These are phyloP conservation scores for Campylomormyrus tamandua DNA, from an alignment of 2,113 vertebrate genomes.

Conservation along the genomic window DNA sequence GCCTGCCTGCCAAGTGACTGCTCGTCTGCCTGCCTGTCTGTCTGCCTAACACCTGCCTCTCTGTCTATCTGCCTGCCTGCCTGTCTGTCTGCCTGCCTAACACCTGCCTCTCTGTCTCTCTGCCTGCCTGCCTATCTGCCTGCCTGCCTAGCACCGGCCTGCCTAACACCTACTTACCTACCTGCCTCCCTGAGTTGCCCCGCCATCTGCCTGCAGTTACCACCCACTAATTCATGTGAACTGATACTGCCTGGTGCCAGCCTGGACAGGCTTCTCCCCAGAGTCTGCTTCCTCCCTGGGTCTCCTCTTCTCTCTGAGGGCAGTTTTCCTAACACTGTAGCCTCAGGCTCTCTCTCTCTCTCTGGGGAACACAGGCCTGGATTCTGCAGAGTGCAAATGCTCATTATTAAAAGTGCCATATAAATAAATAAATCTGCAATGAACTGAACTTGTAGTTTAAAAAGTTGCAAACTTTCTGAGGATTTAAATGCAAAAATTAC, in stretches of 20 bases:
- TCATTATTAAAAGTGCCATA: not conserved
- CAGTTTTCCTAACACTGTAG: not conserved
- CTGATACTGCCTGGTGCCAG: not conserved
- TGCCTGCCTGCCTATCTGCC: no score
- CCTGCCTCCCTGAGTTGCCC: not conserved
- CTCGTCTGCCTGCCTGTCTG: no score
- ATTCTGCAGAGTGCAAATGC: not conserved
- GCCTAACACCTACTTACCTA: not conserved
- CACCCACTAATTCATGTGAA: not conserved
- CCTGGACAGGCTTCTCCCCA: not conserved
- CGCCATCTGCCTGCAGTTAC: not conserved
- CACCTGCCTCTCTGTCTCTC: no score
- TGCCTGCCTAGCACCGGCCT: not conserved
- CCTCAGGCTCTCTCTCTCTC: not conserved
- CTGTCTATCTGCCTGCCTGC: not conserved
- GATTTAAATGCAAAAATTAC: not conserved
- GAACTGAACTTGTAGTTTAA: not conserved
- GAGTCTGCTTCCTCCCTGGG: not conserved
- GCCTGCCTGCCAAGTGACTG: no score
- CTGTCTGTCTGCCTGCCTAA: no score
- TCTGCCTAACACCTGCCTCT: not conserved
- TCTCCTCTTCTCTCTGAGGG: not conserved
- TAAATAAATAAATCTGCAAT: not conserved
- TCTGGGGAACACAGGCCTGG: not conserved
- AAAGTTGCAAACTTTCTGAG: not conserved